phyloP scores from a whole-genome alignment of 2,888 invertebrate genomes.

The Drosophila mimetica region DNA sequence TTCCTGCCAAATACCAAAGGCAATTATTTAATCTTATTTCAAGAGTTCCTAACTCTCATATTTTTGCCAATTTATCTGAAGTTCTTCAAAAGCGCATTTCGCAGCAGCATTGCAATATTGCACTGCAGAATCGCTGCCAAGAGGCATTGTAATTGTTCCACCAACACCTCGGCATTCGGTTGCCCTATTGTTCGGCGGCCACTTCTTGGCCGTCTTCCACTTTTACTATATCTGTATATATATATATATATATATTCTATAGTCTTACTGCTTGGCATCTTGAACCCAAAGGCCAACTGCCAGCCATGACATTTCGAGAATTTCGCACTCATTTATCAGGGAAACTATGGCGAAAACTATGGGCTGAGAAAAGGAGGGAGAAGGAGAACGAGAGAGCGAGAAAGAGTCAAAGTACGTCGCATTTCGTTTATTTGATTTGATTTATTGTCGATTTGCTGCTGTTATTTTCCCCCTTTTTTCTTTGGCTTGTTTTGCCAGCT shows the following conservation, averaged over 20 bases:
- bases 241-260: no score
- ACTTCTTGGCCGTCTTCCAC: conserved; percentile 12
- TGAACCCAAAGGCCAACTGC: conserved; percentile 68
- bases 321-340: conserved; percentile 68
- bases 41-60: no score
- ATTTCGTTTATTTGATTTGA: conserved; percentile 67
- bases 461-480: conserved; percentile 4
- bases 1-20: no score
- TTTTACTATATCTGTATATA: conserved; percentile 7
- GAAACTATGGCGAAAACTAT: conserved; percentile 23
- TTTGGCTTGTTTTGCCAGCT: conserved; percentile 58
- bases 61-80: no score
- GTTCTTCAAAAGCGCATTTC: not conserved
- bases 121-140: conserved; percentile 11
- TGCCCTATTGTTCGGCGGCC: not conserved
- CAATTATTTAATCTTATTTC: no score
- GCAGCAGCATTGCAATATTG: conserved; percentile 8
- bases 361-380: not conserved
- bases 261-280: conserved; percentile 39
- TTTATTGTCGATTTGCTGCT: conserved; percentile 58
- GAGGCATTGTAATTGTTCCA: conserved; percentile 17
- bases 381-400: not conserved
- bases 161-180: conserved; percentile 7
- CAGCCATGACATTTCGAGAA: conserved; percentile 75
- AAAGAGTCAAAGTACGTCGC: conserved; percentile 46